These are phyloP conservation scores for Ganaspis brasiliensis DNA, from an alignment of 2,888 invertebrate species.

Conservation along the genomic window DNA sequence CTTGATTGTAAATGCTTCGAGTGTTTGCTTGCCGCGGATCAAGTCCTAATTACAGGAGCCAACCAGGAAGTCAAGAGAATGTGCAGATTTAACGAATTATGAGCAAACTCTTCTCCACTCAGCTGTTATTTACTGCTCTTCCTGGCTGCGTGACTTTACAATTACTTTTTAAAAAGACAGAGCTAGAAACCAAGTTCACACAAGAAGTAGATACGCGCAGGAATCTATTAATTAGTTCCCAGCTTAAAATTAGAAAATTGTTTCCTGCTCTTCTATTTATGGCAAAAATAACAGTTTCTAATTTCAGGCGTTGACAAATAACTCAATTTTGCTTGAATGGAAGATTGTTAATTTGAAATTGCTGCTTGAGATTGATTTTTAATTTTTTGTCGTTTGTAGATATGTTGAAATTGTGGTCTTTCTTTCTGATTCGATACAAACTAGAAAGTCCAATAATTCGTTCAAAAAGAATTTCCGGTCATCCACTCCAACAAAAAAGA, in stretches of 20 bases:
- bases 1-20: conserved; percentile 33
- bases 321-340: too few species aligned
- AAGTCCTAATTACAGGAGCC: conserved; percentile 34
- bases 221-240: neutral
- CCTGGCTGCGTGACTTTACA: neutral
- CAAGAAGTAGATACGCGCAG: neutral
- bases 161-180: neutral
- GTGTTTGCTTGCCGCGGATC: conserved; percentile 32
- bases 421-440: too few species aligned
- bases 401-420: too few species aligned
- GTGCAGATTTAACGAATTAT: conserved; percentile 39
- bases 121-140: conserved; percentile 15
- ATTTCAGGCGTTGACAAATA: too few species aligned
- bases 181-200: neutral
- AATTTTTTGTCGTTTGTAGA: too few species aligned
- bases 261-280: neutral
- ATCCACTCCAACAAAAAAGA: too few species aligned
- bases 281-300: neutral
- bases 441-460: too few species aligned
- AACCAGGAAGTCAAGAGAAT: conserved; percentile 36
- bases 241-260: neutral
- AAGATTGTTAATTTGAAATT: too few species aligned
- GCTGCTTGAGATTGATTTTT: too few species aligned
- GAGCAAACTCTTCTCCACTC: neutral
- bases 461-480: too few species aligned